phyloP scores from a whole-genome alignment of 2,888 invertebrate species.

The Lasioglossum malachurum region DNA sequence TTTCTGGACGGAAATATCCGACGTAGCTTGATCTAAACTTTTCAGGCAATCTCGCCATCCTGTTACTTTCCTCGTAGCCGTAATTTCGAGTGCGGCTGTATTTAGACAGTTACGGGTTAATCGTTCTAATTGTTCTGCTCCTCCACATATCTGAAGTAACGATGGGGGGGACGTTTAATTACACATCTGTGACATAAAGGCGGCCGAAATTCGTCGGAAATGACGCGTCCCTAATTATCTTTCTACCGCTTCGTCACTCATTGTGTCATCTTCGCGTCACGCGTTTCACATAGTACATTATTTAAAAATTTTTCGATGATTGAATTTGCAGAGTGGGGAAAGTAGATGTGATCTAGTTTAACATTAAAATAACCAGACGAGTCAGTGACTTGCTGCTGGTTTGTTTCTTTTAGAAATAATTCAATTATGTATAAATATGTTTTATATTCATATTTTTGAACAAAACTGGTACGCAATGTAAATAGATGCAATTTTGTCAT shows the following conservation, averaged over 20 bases:
- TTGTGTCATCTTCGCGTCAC: neutral
- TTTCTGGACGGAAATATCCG: neutral
- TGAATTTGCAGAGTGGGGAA: neutral
- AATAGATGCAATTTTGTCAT: too few species aligned
- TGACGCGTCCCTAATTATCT: slow-evolving; percentile 45
- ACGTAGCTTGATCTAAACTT: neutral
- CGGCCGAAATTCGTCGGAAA: slow-evolving; percentile 54
- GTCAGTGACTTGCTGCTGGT: too few species aligned
- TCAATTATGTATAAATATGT: too few species aligned
- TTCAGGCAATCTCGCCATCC: neutral
- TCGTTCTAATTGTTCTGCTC: slow-evolving; percentile 59
- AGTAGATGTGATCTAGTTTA: neutral
- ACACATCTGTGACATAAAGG: slow-evolving; percentile 64
- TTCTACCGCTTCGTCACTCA: slow-evolving; percentile 26
- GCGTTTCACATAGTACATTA: neutral
- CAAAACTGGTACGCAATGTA: too few species aligned
- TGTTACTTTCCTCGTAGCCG: slow-evolving; percentile 4
- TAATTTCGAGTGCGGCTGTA: slow-evolving; percentile 27
- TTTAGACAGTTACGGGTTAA: slow-evolving; percentile 52
- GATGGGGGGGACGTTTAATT: slow-evolving; percentile 59
- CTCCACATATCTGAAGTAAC: slow-evolving; percentile 29
- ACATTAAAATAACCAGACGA: too few species aligned
- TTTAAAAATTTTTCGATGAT: neutral
- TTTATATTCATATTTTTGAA: too few species aligned
- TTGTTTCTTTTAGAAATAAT: too few species aligned